These are phyloP conservation scores for Campylomormyrus numenius DNA, from an alignment of 2,113 vertebrate species.

Conservation along the genomic window DNA sequence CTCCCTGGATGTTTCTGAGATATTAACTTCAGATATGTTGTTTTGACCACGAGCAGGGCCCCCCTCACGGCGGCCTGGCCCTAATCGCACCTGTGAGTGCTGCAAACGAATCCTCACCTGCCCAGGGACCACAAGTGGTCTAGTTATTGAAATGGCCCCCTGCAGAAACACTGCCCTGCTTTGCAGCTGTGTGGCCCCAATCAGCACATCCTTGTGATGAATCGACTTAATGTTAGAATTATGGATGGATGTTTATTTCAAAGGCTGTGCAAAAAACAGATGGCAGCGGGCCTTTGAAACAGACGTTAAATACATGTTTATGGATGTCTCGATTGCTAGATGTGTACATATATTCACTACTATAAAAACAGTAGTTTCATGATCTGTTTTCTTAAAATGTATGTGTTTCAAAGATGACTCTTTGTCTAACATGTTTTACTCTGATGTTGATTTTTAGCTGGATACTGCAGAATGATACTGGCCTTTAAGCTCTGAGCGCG, in stretches of 20 bases:
- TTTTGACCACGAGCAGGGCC: neutral
- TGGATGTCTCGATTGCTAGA: conserved; percentile 42
- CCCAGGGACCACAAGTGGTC: neutral
- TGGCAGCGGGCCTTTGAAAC: conserved; percentile 59
- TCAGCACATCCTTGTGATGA: conserved; percentile 9
- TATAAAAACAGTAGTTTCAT: neutral
- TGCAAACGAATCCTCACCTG: neutral
- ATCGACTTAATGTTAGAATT: neutral
- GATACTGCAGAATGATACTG: neutral
- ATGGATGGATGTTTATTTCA: conserved; percentile 5
- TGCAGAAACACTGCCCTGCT: neutral
- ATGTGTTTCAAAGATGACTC: neutral
- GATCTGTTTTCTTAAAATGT: neutral
- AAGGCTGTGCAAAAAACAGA: conserved; percentile 47
- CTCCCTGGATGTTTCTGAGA: conserved; percentile 8
- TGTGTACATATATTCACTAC: neutral
- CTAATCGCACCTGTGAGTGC: neutral
- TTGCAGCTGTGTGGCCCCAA: neutral
- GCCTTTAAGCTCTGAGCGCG: neutral
- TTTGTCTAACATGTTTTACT: neutral
- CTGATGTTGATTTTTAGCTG: neutral
- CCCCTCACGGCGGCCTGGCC: neutral
- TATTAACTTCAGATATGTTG: neutral
- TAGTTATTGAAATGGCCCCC: neutral
- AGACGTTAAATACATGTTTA: conserved; percentile 53